Evolutionary conservation across 1,140 invertebrate species (phyloP).

Genomic region (Mylabris phalerata): DNA sequence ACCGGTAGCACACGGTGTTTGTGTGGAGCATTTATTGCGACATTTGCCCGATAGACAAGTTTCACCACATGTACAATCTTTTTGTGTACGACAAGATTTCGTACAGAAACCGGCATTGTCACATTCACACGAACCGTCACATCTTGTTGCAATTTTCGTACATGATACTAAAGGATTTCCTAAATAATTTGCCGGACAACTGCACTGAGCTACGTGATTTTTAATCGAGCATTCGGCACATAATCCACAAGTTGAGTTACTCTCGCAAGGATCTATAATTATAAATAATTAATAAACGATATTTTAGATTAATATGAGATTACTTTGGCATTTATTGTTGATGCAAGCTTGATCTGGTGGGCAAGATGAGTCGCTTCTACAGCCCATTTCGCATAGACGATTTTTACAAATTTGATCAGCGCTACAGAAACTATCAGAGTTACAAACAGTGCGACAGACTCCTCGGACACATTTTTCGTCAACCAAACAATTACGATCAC

Average conservation of each 20-base stretch:
- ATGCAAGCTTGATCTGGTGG: constrained; percentile 67
- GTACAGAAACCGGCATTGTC: constrained; percentile 72
- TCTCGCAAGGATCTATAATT: constrained; percentile 67
- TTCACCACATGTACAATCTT: constrained; percentile 72
- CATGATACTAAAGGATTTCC: constrained; percentile 75
- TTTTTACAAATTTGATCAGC: constrained; percentile 79
- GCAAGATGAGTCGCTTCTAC: constrained; percentile 75
- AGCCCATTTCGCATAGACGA: constrained; percentile 76
- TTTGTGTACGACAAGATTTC: constrained; percentile 55
- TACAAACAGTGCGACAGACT: constrained; percentile 75
- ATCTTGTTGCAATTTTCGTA: constrained; percentile 55
- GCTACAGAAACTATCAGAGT: constrained; percentile 72
- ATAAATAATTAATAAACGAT: constrained; percentile 14
- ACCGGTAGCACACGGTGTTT: constrained; percentile 39
- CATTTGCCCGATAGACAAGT: constrained; percentile 57
- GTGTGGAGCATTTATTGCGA: constrained; percentile 52
- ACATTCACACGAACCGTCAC: constrained; percentile 63
- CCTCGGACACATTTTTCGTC: constrained; percentile 78
- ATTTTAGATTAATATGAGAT: constrained; percentile 1
- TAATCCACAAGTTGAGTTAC: constrained; percentile 62
- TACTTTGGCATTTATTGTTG: constrained; percentile 72
- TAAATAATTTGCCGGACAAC: constrained; percentile 69
- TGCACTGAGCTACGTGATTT: constrained; percentile 77
- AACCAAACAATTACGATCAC: constrained; percentile 70
- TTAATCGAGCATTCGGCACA: constrained; percentile 77